Percentiles rank a stretch among this genome's conserved stretches.
phyloP scores from a whole-genome alignment of 2,888 invertebrate species.

The Lochmaea crataegi region DNA sequence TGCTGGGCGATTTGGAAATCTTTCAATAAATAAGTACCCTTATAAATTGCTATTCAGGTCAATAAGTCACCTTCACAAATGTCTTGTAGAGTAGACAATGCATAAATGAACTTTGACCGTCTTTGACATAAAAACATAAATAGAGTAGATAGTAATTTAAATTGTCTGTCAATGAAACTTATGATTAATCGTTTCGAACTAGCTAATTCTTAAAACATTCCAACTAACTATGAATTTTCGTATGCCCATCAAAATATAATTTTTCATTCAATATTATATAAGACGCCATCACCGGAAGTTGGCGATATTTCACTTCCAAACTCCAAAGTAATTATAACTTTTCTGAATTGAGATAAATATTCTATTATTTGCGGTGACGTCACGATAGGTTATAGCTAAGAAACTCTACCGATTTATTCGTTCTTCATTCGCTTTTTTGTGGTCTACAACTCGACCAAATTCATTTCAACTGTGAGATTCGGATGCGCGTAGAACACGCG shows the following conservation, averaged over 20 bases:
- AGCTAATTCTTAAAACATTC: neutral
- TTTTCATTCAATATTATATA: neutral
- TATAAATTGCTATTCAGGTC: too few relatives aligned
- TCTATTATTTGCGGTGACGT: conserved; percentile 2
- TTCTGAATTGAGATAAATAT: conserved; percentile 4
- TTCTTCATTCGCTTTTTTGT: conserved; percentile 3
- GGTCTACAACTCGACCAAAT: too few relatives aligned
- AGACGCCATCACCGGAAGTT: neutral
- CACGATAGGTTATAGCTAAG: neutral
- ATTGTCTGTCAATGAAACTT: neutral
- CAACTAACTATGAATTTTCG: neutral
- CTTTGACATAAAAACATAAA: too few relatives aligned
- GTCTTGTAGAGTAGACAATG: too few relatives aligned
- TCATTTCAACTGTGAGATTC: too few relatives aligned
- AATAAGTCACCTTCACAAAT: too few relatives aligned
- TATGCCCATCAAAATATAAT: conserved; percentile 11
- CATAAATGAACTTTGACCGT: too few relatives aligned
- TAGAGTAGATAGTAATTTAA: too few relatives aligned
- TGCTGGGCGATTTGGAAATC: too few relatives aligned
- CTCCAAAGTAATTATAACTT: conserved; percentile 17
- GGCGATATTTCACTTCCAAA: neutral
- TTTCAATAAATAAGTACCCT: too few relatives aligned
- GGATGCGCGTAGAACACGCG: too few relatives aligned
- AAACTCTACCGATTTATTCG: conserved; percentile 12
- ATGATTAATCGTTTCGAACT: neutral